Conservation (phyloP, 2,888 invertebrate genomes). For the Campoplex nolae region DNA sequence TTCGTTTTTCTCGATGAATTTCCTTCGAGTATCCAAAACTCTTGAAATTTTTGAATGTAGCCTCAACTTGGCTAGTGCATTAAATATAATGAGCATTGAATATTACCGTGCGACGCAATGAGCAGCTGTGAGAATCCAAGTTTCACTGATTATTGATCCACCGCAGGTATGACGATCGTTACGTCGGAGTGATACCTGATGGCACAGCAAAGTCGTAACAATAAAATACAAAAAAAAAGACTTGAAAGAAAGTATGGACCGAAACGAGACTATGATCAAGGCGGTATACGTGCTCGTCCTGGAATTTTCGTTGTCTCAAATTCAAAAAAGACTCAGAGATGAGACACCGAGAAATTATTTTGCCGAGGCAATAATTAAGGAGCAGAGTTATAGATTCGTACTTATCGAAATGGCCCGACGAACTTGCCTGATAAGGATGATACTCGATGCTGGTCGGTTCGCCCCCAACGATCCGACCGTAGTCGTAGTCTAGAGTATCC, state of each 20-base stretch:
- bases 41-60: not conserved
- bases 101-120: constrained; percentile 77
- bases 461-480: constrained; percentile 81
- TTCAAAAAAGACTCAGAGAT: not conserved
- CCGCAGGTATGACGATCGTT: constrained; percentile 78
- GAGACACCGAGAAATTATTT: constrained; percentile 7
- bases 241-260: not conserved
- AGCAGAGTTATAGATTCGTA: constrained; percentile 26
- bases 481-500: constrained; percentile 49
- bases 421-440: constrained; percentile 81
- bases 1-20: not conserved
- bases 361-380: constrained; percentile 1
- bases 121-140: constrained; percentile 80
- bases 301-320: not conserved
- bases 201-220: not conserved
- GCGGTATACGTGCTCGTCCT: not conserved
- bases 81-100: not conserved
- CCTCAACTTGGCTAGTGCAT: not conserved
- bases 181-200: constrained; percentile 78
- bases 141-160: constrained; percentile 78
- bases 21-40: not conserved
- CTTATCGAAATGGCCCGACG: constrained; percentile 34
- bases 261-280: not conserved
- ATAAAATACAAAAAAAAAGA: not conserved
- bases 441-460: constrained; percentile 76